Evolutionary conservation across 2,797 vertebrate genomes (phyloP).

Genomic region (Galagoides demidoff): DNA sequence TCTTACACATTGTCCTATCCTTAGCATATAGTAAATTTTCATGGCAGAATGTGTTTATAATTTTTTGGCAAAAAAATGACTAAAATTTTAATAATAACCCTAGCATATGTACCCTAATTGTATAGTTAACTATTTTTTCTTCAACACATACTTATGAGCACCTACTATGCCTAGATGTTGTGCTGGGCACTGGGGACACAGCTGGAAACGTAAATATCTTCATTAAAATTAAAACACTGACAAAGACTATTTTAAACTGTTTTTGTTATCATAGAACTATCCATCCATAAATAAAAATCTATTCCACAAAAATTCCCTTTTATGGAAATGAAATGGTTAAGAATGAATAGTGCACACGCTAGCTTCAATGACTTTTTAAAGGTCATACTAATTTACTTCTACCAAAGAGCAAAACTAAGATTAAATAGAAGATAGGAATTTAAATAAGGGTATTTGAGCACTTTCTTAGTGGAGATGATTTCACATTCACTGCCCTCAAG

Average conservation of each 20-base stretch:
- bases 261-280: constrained; percentile 21
- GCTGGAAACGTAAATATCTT: constrained; percentile 21
- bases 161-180: background rate
- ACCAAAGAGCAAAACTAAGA: constrained; percentile 41
- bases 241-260: constrained; percentile 16
- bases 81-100: constrained; percentile 2
- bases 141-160: constrained; percentile 35
- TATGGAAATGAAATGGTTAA: constrained; percentile 23
- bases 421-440: constrained; percentile 21
- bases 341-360: constrained; percentile 23
- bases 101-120: background rate
- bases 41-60: background rate
- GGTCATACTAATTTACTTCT: constrained; percentile 27
- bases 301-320: constrained; percentile 58
- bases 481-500: background rate
- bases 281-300: constrained; percentile 44
- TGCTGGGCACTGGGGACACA: background rate
- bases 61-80: constrained; percentile 29
- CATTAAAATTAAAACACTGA: constrained; percentile 46
- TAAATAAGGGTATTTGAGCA: background rate
- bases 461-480: constrained; percentile 7
- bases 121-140: constrained; percentile 30
- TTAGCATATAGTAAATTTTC: background rate
- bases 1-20: constrained; percentile 21
- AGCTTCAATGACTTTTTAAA: constrained; percentile 42